phyloP scores from a whole-genome alignment of 2,888 invertebrate genomes.

The Smittia sp. region DNA sequence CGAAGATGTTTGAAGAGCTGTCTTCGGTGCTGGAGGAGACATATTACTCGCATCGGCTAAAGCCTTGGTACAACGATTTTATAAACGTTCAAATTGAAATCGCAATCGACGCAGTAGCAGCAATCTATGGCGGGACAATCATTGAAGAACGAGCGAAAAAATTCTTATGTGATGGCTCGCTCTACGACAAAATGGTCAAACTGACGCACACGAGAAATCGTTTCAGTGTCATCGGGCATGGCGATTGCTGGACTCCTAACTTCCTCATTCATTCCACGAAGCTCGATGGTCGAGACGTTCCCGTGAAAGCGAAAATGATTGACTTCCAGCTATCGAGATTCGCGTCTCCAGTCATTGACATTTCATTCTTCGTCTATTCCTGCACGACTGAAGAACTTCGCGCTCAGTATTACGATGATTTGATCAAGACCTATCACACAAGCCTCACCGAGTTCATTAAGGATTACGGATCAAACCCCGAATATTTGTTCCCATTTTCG shows the following conservation, averaged over 20 bases:
- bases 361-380: constrained; percentile 61
- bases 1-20: constrained; percentile 55
- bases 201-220: constrained; percentile 51
- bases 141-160: constrained; percentile 59
- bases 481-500: constrained; percentile 54
- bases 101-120: constrained; percentile 63
- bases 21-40: constrained; percentile 54
- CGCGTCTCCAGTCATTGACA: constrained; percentile 59
- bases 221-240: constrained; percentile 64
- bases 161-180: constrained; percentile 56
- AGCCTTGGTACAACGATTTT: constrained; percentile 60
- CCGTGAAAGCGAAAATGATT: constrained; percentile 59
- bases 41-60: constrained; percentile 58
- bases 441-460: constrained; percentile 57
- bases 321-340: constrained; percentile 67
- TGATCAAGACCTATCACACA: constrained; percentile 58
- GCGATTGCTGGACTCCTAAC: constrained; percentile 75
- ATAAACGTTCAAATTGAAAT: constrained; percentile 56
- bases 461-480: constrained; percentile 62
- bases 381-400: constrained; percentile 62
- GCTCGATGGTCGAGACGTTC: constrained; percentile 43
- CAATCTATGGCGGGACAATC: constrained; percentile 60
- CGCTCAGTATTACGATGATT: constrained; percentile 58
- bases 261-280: constrained; percentile 56
- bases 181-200: constrained; percentile 54